phyloP scores from a whole-genome alignment of 2,888 invertebrate genomes.

The Lottia gigantea region DNA sequence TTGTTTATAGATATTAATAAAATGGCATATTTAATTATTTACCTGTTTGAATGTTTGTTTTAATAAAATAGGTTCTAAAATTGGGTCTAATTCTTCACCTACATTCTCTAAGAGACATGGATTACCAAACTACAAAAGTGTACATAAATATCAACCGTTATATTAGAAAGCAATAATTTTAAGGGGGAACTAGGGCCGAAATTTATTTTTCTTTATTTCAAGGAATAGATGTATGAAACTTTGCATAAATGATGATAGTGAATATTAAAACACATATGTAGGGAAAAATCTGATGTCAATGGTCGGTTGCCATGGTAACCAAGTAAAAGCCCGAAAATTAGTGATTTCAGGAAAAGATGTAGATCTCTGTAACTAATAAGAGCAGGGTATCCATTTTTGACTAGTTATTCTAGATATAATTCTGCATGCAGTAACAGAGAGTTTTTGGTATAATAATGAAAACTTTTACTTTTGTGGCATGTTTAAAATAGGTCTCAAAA shows the following conservation, averaged over 20 bases:
- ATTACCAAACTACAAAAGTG: constrained; percentile 64
- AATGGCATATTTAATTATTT: constrained; percentile 65
- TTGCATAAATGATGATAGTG: not conserved
- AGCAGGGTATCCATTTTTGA: not conserved
- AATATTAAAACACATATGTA: not conserved
- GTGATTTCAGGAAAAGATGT: not conserved
- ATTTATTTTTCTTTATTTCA: not conserved
- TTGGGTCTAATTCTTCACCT: constrained; percentile 73
- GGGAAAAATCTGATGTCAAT: not conserved
- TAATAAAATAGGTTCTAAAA: constrained; percentile 80
- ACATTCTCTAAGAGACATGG: constrained; percentile 86
- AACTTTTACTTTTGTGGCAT: not conserved
- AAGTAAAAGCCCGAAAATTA: not conserved
- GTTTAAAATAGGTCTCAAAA: too few species aligned
- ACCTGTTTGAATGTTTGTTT: constrained; percentile 83
- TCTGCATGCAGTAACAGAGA: not conserved
- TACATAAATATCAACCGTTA: not conserved
- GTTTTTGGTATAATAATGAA: not conserved
- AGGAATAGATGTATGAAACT: not conserved
- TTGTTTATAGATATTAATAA: too few species aligned
- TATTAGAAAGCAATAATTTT: not conserved
- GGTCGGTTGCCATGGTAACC: not conserved
- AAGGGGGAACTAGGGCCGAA: not conserved
- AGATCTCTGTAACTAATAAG: constrained; percentile 1
- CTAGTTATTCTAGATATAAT: not conserved